Base-by-base conservation (phyloP, 2,888 invertebrate genomes). In the Chalcosyrphus nemorum region DNA sequence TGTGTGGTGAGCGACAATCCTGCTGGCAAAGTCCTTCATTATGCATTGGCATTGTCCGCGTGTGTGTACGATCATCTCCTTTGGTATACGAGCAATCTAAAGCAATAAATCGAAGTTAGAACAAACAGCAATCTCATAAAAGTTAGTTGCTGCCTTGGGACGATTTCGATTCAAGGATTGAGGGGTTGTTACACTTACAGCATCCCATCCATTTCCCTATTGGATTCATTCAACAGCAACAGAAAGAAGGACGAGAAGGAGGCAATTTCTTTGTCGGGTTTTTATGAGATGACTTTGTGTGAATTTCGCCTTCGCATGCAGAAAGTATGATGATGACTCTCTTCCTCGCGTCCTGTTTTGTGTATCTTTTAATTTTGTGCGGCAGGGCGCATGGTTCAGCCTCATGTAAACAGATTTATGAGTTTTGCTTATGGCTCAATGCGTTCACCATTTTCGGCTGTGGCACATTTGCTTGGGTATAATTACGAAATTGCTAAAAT, bases 111-210 rank as follows among this genome's bases (percentile, higher is more conserved):
- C 70, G 68, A 81, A 68, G 70, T 59, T 43, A 32, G 63, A 59
- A 59, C 59, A 70, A 81, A 75, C 24, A 71, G 43, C 41, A 76
- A 59, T 57, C 76, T 71, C 76, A 81, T 81, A 76, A 71, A 76
- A 81, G 11, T 76, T 24, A 71, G 54, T 59, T 65, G 56, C 38
- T 65, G 56, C 56, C 65, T 59, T 65, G 71, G 81, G 76, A 76
- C 50, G 59, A 52, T 76, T 76, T 71, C 65, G 81, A 76, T 76
- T 78, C 41, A 65, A 54, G 56, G 52, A 52, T 19, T 29, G 56
- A 47, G 43, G 21, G 13, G 24, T 66, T 57, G 19, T 32, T 63
- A 45, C 13, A 56, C 56, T n/a, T n/a, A n/a, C 21, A 24, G 11
- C 57, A 54, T 19, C 35, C 59, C 47, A 50, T 68, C 50, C 17